phyloP scores from a whole-genome alignment of 2,888 invertebrate genomes.

The Caenorhabditis sp. region DNA sequence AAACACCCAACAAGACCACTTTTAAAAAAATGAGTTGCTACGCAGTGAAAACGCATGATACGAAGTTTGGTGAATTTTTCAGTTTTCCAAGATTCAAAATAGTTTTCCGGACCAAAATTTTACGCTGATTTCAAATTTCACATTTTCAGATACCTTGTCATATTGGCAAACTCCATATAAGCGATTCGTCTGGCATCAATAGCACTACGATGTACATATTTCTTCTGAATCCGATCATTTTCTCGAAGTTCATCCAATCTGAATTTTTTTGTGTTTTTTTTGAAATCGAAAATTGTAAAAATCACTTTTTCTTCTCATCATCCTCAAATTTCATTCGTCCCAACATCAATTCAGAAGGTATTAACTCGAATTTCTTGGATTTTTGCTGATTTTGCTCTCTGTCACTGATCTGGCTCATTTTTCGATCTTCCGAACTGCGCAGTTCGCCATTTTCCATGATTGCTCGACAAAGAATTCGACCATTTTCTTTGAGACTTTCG shows the following conservation, averaged over 20 bases:
- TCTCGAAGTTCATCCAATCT: conserved; percentile 33
- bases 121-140: neutral
- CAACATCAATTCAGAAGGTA: conserved; percentile 10
- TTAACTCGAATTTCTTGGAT: conserved; percentile 17
- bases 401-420: neutral
- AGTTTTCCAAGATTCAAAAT: neutral
- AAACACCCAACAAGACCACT: too few relatives aligned
- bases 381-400: neutral
- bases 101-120: neutral
- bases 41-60: neutral
- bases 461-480: conserved; percentile 30
- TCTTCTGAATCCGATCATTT: conserved; percentile 24
- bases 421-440: conserved; percentile 7
- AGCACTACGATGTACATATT: conserved; percentile 22
- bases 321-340: conserved; percentile 15
- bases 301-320: conserved; percentile 12
- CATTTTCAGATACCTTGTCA: conserved; percentile 13
- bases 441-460: conserved; percentile 28
- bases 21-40: neutral
- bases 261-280: neutral
- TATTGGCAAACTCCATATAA: conserved; percentile 24
- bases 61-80: neutral
- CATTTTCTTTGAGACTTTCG: conserved; percentile 10
- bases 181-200: conserved; percentile 20
- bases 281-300: neutral